These are phyloP conservation scores for Leucoma salicis DNA, from an alignment of 2,888 invertebrate genomes.

Conservation along the genomic window DNA sequence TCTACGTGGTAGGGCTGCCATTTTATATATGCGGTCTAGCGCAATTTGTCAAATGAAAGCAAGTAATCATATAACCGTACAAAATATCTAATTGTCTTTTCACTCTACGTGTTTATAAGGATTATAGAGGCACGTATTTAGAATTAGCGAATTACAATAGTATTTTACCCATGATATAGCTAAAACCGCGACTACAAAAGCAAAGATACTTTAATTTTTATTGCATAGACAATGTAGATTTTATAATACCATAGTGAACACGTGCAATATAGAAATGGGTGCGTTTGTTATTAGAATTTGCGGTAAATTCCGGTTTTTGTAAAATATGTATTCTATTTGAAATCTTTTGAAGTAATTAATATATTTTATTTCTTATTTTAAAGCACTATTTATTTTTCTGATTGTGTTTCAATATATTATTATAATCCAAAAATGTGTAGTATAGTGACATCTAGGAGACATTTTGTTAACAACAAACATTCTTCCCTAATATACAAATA, in stretches of 20 bases:
- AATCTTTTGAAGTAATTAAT: neutral
- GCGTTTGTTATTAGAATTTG: constrained; percentile 38
- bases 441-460: too few species aligned
- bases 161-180: constrained; percentile 73
- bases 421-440: too few species aligned
- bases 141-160: constrained; percentile 64
- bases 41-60: constrained; percentile 79
- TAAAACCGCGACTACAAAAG: constrained; percentile 79
- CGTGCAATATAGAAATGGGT: constrained; percentile 62
- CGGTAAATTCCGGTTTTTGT: constrained; percentile 22
- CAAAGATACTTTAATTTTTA: constrained; percentile 69
- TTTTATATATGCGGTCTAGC: constrained; percentile 84
- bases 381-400: too few species aligned
- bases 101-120: constrained; percentile 65
- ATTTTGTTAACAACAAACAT: too few species aligned
- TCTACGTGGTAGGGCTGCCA: constrained; percentile 95
- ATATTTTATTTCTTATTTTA: neutral
- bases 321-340: neutral
- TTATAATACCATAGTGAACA: constrained; percentile 50
- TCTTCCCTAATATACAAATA: too few species aligned
- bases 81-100: constrained; percentile 72
- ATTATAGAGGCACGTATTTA: constrained; percentile 71
- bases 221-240: constrained; percentile 59
- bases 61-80: constrained; percentile 78
- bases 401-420: too few species aligned